Evolutionary conservation across 2,113 vertebrate species (phyloP), one percentile per base, ranked within the genome.

Genomic region (Phalacrocorax pelagicus): DNA sequence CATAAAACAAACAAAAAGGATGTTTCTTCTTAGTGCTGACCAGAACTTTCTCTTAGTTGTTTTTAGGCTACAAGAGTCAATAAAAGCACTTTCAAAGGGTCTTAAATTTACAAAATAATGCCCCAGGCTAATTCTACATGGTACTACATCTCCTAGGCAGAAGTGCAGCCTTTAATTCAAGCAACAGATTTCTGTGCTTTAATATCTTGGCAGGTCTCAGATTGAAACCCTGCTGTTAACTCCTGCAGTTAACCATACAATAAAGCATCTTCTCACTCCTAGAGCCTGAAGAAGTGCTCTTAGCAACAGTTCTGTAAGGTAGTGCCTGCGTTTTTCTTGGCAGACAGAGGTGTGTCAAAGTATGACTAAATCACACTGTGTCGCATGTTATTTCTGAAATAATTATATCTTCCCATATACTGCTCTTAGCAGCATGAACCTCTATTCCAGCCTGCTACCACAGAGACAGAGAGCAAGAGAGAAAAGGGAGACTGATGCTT

Each of bases 281-380:
- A n/a, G 66, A 94, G 87, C 90, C 93, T 91, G 80, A 73, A 93
- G 66, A 87, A 94, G 58, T 54, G 84, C 78, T 95, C 94, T 94
- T 96, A 94, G 96, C 92, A 96, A 91, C 93, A 94, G 87, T 65
- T 87, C 67, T 92, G 1, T 52, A 84, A 95, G 87, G 87, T 79
- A 95, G 84, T 72, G 91, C 65, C 88, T 95, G 88, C 87, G 75
- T 96, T 82, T 97, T 96, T 93, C 96, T 95, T 97, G 96, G 96
- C 96, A 96, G 92, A 91, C 96, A 96, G 93, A 92, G 94, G 96
- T 95, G 92, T 95, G 90, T 95, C 93, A 90, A 90, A 96, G 87
- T 42, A 93, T 95, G 93, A 97, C 84, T 97, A 93, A 93, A 91
- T 82, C 96, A 95, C 87, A 83, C 73, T 46, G 87, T 69, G 84